These are phyloP conservation scores for Nomada goodeniana DNA, from an alignment of 2,888 invertebrate species.

Conservation along the genomic window DNA sequence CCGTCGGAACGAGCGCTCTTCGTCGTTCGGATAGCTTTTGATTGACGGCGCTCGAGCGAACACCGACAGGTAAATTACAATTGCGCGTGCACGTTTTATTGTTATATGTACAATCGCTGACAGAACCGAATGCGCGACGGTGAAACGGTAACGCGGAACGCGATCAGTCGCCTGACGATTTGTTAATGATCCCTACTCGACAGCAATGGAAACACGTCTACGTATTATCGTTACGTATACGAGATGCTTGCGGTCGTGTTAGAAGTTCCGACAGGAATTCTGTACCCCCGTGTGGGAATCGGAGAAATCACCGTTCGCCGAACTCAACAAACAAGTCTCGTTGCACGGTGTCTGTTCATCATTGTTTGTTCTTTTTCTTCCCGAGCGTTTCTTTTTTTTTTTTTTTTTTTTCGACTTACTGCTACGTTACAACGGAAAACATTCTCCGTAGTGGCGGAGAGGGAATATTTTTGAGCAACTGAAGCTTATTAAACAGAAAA, in stretches of 20 bases:
- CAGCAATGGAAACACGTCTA: conserved; percentile 10
- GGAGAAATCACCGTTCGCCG: conserved; percentile 16
- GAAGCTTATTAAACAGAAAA: conserved; percentile 34
- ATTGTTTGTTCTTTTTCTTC: no score
- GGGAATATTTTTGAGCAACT: conserved; percentile 57
- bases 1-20: conserved; percentile 40
- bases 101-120: conserved; percentile 45
- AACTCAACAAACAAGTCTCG: conserved; percentile 4
- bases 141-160: conserved; percentile 10
- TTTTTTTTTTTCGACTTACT: no score
- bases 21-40: conserved; percentile 38
- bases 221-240: conserved; percentile 15
- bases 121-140: neutral
- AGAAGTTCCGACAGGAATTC: neutral
- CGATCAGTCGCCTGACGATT: neutral
- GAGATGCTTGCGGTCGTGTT: conserved; percentile 3
- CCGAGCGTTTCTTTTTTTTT: no score
- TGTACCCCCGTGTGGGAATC: conserved; percentile 26
- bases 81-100: conserved; percentile 34
- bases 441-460: conserved; percentile 44
- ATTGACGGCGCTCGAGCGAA: conserved; percentile 48
- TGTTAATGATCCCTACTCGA: neutral
- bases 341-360: neutral
- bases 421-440: neutral
- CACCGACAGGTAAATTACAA: conserved; percentile 33